A percentile compares a stretch with the other conserved stretches of the same genome.
Conservation (phyloP, 2,113 vertebrate genomes). For the Motacilla tschutschensis region DNA sequence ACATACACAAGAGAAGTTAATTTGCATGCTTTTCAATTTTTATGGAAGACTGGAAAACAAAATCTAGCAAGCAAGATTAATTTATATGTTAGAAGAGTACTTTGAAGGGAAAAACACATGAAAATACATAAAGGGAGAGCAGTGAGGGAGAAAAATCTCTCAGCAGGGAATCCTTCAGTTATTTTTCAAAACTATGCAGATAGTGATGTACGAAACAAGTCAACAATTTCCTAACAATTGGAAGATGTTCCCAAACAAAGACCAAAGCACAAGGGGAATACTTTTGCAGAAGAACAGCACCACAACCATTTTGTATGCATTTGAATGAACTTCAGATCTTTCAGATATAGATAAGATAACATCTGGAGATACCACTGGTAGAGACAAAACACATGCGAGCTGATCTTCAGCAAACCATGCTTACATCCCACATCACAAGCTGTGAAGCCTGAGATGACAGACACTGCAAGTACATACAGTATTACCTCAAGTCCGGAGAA, state of each 20-base stretch:
- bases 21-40: constrained; percentile 24
- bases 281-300: not conserved
- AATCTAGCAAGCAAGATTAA: constrained; percentile 8
- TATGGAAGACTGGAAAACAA: constrained; percentile 21
- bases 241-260: not conserved
- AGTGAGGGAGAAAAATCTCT: not conserved
- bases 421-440: not conserved
- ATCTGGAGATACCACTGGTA: not conserved
- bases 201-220: not conserved
- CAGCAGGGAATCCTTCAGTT: not conserved
- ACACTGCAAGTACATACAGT: not conserved
- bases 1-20: not conserved
- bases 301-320: not conserved
- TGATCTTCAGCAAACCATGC: not conserved
- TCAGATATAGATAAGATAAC: not conserved
- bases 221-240: not conserved
- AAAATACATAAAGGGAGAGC: constrained; percentile 21
- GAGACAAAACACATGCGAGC: not conserved
- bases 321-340: not conserved
- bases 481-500: not conserved
- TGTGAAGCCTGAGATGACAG: not conserved
- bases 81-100: constrained; percentile 9
- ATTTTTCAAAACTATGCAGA: not conserved
- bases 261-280: not conserved
- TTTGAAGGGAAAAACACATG: not conserved